Evolutionary conservation across 2,113 vertebrate genomes (phyloP).

Genomic region (Mesitornis unicolor): DNA sequence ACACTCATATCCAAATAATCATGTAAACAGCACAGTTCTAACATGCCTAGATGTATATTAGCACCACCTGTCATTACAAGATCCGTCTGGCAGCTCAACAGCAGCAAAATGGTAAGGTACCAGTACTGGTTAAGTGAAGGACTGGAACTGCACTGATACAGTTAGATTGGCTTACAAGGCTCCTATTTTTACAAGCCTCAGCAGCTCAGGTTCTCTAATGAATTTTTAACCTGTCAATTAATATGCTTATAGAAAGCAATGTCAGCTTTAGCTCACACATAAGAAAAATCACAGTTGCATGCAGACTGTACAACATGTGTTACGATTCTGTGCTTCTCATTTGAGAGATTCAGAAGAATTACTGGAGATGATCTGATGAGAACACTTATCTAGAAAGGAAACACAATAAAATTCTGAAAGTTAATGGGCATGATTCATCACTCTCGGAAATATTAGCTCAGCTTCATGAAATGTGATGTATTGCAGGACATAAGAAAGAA

Average conservation of each 20-base stretch:
- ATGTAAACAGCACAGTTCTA: not conserved
- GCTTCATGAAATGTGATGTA: not conserved
- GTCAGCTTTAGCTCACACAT: slow-evolving; percentile 25
- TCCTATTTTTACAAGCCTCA: slow-evolving; percentile 49
- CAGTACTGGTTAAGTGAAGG: slow-evolving; percentile 18
- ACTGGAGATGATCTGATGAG: not conserved
- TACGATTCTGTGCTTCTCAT: not conserved
- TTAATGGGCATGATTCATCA: slow-evolving; percentile 1
- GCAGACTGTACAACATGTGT: slow-evolving; percentile 17
- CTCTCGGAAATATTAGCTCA: not conserved
- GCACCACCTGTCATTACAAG: not conserved
- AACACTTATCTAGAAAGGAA: not conserved
- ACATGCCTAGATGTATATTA: not conserved
- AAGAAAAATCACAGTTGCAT: slow-evolving; percentile 63
- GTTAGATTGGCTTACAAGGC: slow-evolving; percentile 60
- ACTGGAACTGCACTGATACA: slow-evolving; percentile 64
- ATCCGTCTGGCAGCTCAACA: not conserved
- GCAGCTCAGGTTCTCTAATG: slow-evolving; percentile 61
- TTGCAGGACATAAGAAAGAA: not conserved
- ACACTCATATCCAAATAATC: not conserved
- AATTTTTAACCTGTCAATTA: slow-evolving; percentile 60
- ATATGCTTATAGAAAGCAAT: slow-evolving; percentile 50
- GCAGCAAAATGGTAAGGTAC: not conserved
- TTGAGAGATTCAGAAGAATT: not conserved
- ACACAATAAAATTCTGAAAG: not conserved